Evolutionary conservation across 1,140 invertebrate species (phyloP), one percentile per base, ranked within the genome.

Genomic region (Sinonovacula constricta): DNA sequence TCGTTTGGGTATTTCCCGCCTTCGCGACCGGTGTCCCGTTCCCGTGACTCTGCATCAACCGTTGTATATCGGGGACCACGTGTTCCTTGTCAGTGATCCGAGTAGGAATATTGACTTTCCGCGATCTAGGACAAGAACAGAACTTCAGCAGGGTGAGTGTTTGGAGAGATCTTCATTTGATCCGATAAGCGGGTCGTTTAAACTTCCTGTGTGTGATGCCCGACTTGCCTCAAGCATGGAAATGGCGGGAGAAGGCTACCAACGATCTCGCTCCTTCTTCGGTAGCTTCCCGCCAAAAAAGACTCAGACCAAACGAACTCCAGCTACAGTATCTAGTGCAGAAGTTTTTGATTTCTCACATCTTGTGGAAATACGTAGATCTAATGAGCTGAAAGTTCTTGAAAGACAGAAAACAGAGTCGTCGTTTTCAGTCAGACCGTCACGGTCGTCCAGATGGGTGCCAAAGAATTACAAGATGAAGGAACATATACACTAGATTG

Each of bases 281-380:
- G 28, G 26, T 2, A 60, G 63, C 7, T 59, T 65, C 24, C 62
- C 36, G 3, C 31, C 51, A 3, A 51, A 39, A 28, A 67, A 18
- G 18, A 57, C 12, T 12, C 24, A 67, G 7, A 10, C 18, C 1
- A 76, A 67, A 45, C 24, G 72, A 56, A 65, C 63, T 3, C 72
- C 72, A 18, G 72, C 53, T 0, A 34, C 36, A 30, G 72, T 76
- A 3, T 57, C 71, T 10, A 76, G 63, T 49, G 72, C 72, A 3
- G 72, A 76, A 36, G 5, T 76, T 2, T 76, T 76, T 67, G 72
- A 75, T 36, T 76, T 76, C 39, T 76, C 72, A 33, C 51, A 66
- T 45, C 18, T 66, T 14, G 53, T 60, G 1, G 62, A 76, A 66
- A 57, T 67, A 12, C 51, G 54, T 34, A 36, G 56, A n/a, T 66